A percentile compares a stretch with the other conserved stretches of the same genome.
Conservation (phyloP, 2,888 invertebrate genomes). For the Rhingia campestris region DNA sequence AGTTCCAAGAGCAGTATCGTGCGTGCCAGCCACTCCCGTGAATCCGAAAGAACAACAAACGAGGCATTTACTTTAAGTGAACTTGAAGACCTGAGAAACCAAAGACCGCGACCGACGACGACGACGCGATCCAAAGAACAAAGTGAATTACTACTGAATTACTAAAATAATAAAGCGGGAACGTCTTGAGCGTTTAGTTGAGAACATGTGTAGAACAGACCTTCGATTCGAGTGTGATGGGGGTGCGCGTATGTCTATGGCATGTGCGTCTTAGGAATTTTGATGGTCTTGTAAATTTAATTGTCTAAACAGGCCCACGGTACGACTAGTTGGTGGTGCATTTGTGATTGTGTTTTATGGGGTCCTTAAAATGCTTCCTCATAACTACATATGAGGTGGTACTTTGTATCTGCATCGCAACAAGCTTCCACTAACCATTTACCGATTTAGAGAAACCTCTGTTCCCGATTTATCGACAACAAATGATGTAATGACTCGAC, state of each 20-base stretch:
- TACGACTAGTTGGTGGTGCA: neutral
- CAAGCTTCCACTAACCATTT: too few species aligned
- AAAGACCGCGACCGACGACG: slow-evolving; percentile 43
- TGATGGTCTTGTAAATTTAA: slow-evolving; percentile 34
- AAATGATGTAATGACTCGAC: neutral
- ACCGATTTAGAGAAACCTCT: too few species aligned
- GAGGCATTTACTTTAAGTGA: slow-evolving; percentile 69
- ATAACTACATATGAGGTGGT: slow-evolving; percentile 4
- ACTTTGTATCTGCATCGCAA: neutral
- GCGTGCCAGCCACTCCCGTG: slow-evolving; percentile 69
- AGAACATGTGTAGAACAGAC: slow-evolving; percentile 67
- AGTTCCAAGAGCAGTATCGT: slow-evolving; percentile 34
- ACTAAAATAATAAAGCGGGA: slow-evolving; percentile 65
- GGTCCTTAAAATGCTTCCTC: slow-evolving; percentile 35
- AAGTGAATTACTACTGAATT: slow-evolving; percentile 67
- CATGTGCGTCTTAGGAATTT: slow-evolving; percentile 41
- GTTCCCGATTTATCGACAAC: too few species aligned
- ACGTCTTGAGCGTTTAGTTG: slow-evolving; percentile 2
- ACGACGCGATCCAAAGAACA: slow-evolving; percentile 50
- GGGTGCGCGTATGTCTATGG: slow-evolving; percentile 9
- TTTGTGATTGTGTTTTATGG: slow-evolving; percentile 29
- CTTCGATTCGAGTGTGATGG: slow-evolving; percentile 4
- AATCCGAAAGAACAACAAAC: slow-evolving; percentile 67
- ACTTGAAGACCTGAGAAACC: slow-evolving; percentile 73
- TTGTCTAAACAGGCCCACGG: slow-evolving; percentile 28